Evolutionary conservation across 53 echinoderm and acorn worm species (phyloP), one percentile per base, ranked within the genome.

Genomic region (Mesocentrotus franciscanus): DNA sequence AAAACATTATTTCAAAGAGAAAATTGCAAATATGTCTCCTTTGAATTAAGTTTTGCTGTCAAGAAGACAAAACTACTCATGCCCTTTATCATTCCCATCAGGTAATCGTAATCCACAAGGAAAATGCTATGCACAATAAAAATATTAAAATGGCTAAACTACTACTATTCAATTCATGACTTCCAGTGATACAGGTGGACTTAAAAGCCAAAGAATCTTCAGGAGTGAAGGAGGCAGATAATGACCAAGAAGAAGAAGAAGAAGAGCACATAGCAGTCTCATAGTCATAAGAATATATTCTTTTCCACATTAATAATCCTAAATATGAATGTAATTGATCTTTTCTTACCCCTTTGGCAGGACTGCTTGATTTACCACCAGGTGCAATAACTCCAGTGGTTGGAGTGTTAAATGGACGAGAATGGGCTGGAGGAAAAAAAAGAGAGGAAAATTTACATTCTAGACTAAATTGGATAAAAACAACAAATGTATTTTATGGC

Each of bases 291-390:
- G 49, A 49, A 17, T 68, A 6, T 8, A 24, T 68, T 68, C 68
- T 68, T 68, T 24, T 68, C 68, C 18, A 68, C 68, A 61, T 61
- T 18, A 61, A 61, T 60, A 61, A 4, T 61, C 61, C 15, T 17
- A 17, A 61, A 61, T 17, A 61, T 61, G 18, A 18, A 61, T 61
- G 8, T 60, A 13, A 71, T 71, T n/a, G 4, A 11, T 71, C 7
- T 71, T 62, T 29, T 84, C 94, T 84, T 84, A 94, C 94, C 85
- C 94, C 94, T 94, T 94, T 94, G 34, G 94, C 94, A 11, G 94
- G 94, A 62, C 94, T 94, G 84, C 94, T 64, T 22, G 94, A 94
- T 83, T 94, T 94, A 27, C 68, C 85, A 32, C 94, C 94, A 9
- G 94, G 85, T 32, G 42, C 62, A 85, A 94, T 94, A 10, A 94